Base-by-base conservation (phyloP, 53 echinoderm and acorn worm genomes). In the Luidia sarsii region DNA sequence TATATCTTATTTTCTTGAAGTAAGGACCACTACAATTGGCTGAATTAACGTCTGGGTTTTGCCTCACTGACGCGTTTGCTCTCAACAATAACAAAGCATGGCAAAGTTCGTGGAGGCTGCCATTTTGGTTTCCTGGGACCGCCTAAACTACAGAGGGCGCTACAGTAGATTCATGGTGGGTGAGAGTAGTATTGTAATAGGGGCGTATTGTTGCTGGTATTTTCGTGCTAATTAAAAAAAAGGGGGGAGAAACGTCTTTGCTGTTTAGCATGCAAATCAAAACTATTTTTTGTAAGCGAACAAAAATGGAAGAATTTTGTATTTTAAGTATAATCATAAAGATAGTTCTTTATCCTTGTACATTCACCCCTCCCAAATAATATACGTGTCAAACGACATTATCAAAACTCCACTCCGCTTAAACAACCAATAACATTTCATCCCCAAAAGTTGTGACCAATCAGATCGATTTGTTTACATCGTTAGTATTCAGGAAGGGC, bases 381-480 rank as follows among this genome's bases (percentile, higher is more conserved):
- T 77, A 48, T 59, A 46, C 27, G 20, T 9, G 59, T 60, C 61
- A 11, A 33, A 21, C 1, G 3, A 33, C 50, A 30, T 27, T 29
- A 8, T 7, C 37, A 74, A 55, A 37, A 37, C 52, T 70, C 27
- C 39, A 68, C 28, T 15, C 21, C 24, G 9, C 18, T 33, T 32
- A 41, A 60, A 59, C 77, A 77, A 77, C 61, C 77, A 61, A 10
- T 19, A 25, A 9, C 19, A 15, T 19, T 21, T 23, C n/a, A n/a
- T n/a, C 3, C 9, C 3, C 39, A 10, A 59, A 77, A 77, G 61
- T 61, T 77, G 59, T 32, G 60, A 43, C 77, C 77, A 77, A 61
- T 77, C 46, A 77, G n/a, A 33, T 45, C n/a, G 2, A 23, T 57
- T 23, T 57, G 31, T 57, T 74, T 57, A 43, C 38, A 55, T 19